These are phyloP conservation scores for Sminthopsis crassicaudata DNA, from an alignment of 2,113 vertebrate species.

Conservation along the genomic window DNA sequence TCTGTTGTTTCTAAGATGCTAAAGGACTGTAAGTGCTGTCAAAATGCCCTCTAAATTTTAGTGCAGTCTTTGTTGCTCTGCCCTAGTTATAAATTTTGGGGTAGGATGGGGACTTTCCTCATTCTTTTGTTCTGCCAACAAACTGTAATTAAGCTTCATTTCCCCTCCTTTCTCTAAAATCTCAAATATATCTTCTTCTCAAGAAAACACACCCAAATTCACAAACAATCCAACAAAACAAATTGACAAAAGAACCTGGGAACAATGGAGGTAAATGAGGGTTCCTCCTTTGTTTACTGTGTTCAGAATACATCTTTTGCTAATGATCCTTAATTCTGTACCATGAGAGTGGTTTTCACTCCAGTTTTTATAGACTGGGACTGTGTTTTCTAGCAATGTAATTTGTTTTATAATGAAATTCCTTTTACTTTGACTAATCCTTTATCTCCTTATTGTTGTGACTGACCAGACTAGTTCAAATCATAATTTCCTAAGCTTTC, in stretches of 20 bases:
- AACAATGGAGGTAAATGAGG: conserved; percentile 1
- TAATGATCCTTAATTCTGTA: background rate
- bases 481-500: background rate
- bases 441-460: background rate
- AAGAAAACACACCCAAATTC: background rate
- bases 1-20: background rate
- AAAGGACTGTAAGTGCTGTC: background rate
- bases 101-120: background rate
- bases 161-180: background rate
- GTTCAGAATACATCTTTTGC: background rate
- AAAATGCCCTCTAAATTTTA: background rate
- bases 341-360: background rate
- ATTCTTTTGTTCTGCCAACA: background rate
- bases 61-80: background rate
- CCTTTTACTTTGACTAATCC: background rate
- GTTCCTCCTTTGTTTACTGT: background rate
- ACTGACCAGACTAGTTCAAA: background rate
- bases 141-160: background rate
- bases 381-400: background rate
- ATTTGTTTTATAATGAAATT: background rate
- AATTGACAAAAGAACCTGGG: background rate
- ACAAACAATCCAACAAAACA: background rate
- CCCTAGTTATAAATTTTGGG: background rate
- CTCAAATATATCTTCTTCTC: background rate
- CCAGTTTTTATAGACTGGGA: background rate